Evolutionary conservation across 2,797 vertebrate species (phyloP), one percentile per base, ranked within the genome.

Genomic region (Gambelia wislizenii): DNA sequence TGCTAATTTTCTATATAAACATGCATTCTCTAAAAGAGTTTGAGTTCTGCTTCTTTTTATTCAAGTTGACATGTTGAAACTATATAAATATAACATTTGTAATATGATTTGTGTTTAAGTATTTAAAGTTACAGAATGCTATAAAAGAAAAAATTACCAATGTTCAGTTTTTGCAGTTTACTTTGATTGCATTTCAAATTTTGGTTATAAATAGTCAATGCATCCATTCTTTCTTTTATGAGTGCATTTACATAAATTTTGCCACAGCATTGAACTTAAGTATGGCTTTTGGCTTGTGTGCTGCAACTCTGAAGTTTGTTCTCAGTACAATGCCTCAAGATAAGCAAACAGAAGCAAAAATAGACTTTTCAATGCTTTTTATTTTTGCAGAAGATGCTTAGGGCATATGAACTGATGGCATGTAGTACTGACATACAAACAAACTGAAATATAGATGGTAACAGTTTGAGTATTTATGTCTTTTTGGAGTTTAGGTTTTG

Each of bases 361-460:
- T 16, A 77, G 75, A 49, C 27, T 49, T 49, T 77, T 77, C 27
- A 77, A 47, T 22, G 74, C 22, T 77, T 47, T 47, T 25, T 49
- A 20, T 30, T 47, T 49, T 6, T 64, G 83, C 14, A 0, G 27
- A 4, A 89, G 42, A 49, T 93, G 27, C 93, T 89, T 85, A 74
- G 69, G 44, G 3, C 81, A 91, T 91, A 75, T 33, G 39, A 85
- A 33, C 6, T 92, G 47, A 76, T 27, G 6, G 8, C 74, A 89
- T 69, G 84, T 85, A 91, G 78, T 61, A 61, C 0, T 14, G 9
- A 12, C 4, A 70, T 25, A 42, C 0, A 0, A 8, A 87, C 78
- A 44, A 88, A 18, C 81, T 87, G 74, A 69, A 84, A 83, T 92
- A 47, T 79, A 90, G 89, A 84, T 47, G 77, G 64, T 76, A 44